These are phyloP conservation scores for Crotalus viridis DNA, from an alignment of 2,113 vertebrate genomes.

Conservation along the genomic window DNA sequence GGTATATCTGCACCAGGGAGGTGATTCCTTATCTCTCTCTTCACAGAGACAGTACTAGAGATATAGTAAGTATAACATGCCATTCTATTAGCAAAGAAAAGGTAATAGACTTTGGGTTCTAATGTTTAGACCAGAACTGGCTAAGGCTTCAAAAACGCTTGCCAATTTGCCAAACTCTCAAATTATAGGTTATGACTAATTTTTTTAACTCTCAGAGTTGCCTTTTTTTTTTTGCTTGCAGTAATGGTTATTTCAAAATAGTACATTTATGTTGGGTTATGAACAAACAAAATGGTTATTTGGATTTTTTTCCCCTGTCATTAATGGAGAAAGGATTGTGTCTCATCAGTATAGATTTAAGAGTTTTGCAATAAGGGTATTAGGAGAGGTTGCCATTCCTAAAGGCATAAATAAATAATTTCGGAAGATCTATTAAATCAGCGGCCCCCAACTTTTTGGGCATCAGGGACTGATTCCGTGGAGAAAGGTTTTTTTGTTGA, in stretches of 20 bases:
- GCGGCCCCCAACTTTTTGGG: too few species aligned
- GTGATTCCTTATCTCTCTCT: background rate
- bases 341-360: constrained; percentile 38
- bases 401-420: constrained; percentile 32
- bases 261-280: background rate
- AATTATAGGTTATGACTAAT: constrained; percentile 30
- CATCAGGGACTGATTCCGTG: too few species aligned
- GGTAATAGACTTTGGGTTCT: background rate
- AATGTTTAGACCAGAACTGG: background rate
- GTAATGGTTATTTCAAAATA: background rate
- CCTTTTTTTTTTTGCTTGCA: background rate
- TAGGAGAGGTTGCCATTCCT: constrained; percentile 37
- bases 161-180: background rate
- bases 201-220: background rate
- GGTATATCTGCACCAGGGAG: background rate
- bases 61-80: background rate
- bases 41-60: background rate
- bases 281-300: background rate
- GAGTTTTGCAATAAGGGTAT: constrained; percentile 19
- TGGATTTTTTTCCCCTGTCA: background rate
- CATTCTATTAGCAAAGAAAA: background rate
- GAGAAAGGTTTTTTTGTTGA: too few species aligned
- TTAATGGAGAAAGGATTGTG: constrained; percentile 40
- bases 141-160: background rate
- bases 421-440: constrained; percentile 10